Percentiles rank a stretch among this genome's conserved stretches.
Evolutionary conservation across 2,888 invertebrate species (phyloP).

Genomic region (Drosophila algonquin): DNA sequence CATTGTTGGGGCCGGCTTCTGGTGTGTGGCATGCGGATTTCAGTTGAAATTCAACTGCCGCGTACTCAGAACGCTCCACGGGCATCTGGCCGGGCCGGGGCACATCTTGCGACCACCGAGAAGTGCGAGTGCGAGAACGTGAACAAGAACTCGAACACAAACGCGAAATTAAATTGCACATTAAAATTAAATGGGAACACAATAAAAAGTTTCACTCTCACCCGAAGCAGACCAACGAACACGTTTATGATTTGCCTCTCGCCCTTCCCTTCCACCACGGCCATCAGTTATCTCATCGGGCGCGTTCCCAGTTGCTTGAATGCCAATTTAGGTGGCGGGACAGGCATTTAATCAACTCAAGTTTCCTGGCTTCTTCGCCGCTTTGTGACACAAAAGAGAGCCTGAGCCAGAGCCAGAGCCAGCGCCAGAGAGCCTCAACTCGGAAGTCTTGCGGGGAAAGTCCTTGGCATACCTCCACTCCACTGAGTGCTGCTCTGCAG

Average conservation of each 20-base stretch:
- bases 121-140: slow-evolving; percentile 22
- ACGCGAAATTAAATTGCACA: slow-evolving; percentile 3
- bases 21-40: slow-evolving; percentile 63
- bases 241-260: slow-evolving; percentile 22
- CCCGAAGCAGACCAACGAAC: not conserved
- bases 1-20: slow-evolving; percentile 54
- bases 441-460: slow-evolving; percentile 6
- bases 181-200: slow-evolving; percentile 39
- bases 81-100: slow-evolving; percentile 30
- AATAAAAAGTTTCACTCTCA: slow-evolving; percentile 36
- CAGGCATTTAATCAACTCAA: slow-evolving; percentile 69
- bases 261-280: not conserved
- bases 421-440: not conserved
- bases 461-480: slow-evolving; percentile 40
- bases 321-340: slow-evolving; percentile 68
- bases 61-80: slow-evolving; percentile 63
- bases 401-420: not conserved
- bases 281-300: slow-evolving; percentile 34
- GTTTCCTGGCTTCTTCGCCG: slow-evolving; percentile 23
- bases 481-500: not conserved
- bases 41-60: slow-evolving; percentile 73
- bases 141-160: not conserved
- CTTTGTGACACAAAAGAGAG: slow-evolving; percentile 39
- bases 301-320: slow-evolving; percentile 49
- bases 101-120: slow-evolving; percentile 7